These are phyloP conservation scores for Drosophila nasuta DNA, from an alignment of 1,140 invertebrate genomes.

Conservation along the genomic window DNA sequence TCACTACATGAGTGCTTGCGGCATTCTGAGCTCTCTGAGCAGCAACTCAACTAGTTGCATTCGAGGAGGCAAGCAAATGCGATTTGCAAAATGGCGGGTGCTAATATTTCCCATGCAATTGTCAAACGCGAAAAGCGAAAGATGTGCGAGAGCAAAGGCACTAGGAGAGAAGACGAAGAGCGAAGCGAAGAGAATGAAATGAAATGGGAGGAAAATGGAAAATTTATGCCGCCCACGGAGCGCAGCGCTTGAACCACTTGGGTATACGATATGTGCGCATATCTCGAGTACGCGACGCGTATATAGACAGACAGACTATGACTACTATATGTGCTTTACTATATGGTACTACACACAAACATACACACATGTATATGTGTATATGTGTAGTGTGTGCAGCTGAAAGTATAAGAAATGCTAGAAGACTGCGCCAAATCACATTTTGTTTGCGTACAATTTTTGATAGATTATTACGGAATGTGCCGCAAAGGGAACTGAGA, in stretches of 20 bases:
- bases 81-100: slow-evolving; percentile 38
- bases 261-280: slow-evolving; percentile 1
- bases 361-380: background rate
- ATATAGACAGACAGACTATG: too few relatives aligned
- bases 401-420: slow-evolving; percentile 4
- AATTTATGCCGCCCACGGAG: slow-evolving; percentile 63
- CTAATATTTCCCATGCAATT: slow-evolving; percentile 63
- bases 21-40: background rate
- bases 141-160: slow-evolving; percentile 15
- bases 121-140: slow-evolving; percentile 61
- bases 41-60: slow-evolving; percentile 50
- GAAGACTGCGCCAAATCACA: slow-evolving; percentile 66
- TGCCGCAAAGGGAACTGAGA: slow-evolving; percentile 36
- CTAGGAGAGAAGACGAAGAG: too few relatives aligned
- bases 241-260: slow-evolving; percentile 21
- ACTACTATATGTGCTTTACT: too few relatives aligned
- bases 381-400: background rate
- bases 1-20: background rate
- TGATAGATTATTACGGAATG: slow-evolving; percentile 81
- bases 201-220: slow-evolving; percentile 18
- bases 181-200: slow-evolving; percentile 7
- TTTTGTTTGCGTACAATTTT: slow-evolving; percentile 80
- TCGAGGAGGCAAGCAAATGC: slow-evolving; percentile 53
- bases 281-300: too few relatives aligned
- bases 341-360: background rate